Conservation (phyloP, 2,888 invertebrate genomes). For the Odontocolon sp. region DNA sequence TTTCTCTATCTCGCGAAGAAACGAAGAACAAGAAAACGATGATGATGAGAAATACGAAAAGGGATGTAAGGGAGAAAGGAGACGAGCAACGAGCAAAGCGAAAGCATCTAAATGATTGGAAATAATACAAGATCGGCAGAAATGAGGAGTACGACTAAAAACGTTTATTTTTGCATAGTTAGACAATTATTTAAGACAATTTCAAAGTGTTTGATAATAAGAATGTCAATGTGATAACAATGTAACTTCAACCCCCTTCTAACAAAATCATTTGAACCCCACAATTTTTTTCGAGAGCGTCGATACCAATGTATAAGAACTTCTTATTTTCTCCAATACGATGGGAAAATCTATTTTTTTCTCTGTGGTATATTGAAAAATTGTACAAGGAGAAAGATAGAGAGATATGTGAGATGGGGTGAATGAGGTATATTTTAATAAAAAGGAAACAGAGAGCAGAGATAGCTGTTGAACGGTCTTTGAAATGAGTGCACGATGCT, state of each 20-base stretch:
- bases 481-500: conserved; percentile 30
- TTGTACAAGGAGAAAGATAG: neutral
- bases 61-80: conserved; percentile 46
- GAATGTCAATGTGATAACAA: no score
- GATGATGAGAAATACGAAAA: conserved; percentile 12
- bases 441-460: conserved; percentile 37
- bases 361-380: no score
- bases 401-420: neutral
- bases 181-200: no score
- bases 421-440: conserved; percentile 9
- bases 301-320: no score
- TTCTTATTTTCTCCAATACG: no score
- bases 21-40: conserved; percentile 56
- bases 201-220: no score
- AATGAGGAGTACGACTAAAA: conserved; percentile 9
- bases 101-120: conserved; percentile 6
- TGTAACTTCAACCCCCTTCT: no score
- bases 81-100: conserved; percentile 37
- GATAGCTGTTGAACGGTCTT: conserved; percentile 48
- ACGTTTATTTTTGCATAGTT: no score
- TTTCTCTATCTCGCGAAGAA: conserved; percentile 35
- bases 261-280: no score
- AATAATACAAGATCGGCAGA: conserved; percentile 32
- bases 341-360: no score
- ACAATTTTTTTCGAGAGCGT: no score